Evolutionary conservation across 1,140 invertebrate genomes (phyloP), one percentile per base, ranked within the genome.

Genomic region (Danaus plexippus): DNA sequence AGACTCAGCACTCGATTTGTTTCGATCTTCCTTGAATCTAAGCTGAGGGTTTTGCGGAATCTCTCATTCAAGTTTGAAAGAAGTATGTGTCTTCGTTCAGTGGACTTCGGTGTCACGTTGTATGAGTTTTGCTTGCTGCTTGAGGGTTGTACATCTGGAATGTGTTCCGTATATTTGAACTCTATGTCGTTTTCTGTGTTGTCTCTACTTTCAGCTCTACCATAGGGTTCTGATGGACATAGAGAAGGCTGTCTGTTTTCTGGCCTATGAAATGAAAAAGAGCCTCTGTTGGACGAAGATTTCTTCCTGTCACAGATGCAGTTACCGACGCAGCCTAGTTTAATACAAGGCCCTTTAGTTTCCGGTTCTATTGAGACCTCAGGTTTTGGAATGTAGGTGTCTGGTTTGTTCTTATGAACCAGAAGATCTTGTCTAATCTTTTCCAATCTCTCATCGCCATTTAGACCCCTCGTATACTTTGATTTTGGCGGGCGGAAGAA

Each of bases 21-120:
- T 62, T 84, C 81, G 5, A 83, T 64, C 58, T 86, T 84, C 9
- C 83, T 69, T 1, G 85, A 84, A 59, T 88, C 87, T 12, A 88
- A 76, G 52, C 87, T 88, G 9, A 88, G 67, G 9, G 87, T 88
- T 69, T 88, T 88, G 6, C 86, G 75, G 58, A 88, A 87, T 52
- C 87, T 72, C 52, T 88, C 86, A 62, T 88, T 88, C 11, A 88
- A 61, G 57, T 87, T 86, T 0, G 85, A 64, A 6, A 88, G 71
- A n/a, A 87, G 61, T 49, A 84, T 80, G 57, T 78, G 74, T 47
- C 77, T 71, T 48, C 77, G 53, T 56, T 87, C 84, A 41, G 77
- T 76, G 5, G 77, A 86, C 64, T 85, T 85, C 18, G 86, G 80
- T 0, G 82, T 81, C 22, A 87, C 73, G 56, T 77, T 84, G 57